These are phyloP conservation scores for Galeruca laticollis DNA, from an alignment of 2,888 invertebrate genomes.

Conservation along the genomic window DNA sequence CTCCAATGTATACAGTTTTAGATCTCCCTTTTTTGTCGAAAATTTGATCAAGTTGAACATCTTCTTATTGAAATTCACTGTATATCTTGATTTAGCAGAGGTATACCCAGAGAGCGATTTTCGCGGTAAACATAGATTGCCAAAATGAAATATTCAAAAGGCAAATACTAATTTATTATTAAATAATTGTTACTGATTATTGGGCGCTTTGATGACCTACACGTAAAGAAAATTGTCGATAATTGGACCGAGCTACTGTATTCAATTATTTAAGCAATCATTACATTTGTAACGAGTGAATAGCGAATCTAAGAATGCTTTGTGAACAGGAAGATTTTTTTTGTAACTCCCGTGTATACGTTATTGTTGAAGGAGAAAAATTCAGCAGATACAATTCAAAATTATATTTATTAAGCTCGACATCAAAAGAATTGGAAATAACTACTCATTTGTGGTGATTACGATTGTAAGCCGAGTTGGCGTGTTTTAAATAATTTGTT, in stretches of 20 bases:
- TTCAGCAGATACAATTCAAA: slow-evolving; percentile 12
- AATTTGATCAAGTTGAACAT: too few relatives aligned
- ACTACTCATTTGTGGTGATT: slow-evolving; percentile 12
- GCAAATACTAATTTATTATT: slow-evolving; percentile 65
- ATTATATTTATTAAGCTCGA: slow-evolving; percentile 17
- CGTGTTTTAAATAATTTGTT: slow-evolving; percentile 15
- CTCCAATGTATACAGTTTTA: too few relatives aligned
- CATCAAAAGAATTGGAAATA: slow-evolving; percentile 20
- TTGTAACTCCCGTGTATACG: not conserved
- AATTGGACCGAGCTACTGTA: slow-evolving; percentile 62
- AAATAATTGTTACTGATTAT: slow-evolving; percentile 63
- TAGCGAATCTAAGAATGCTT: slow-evolving; percentile 37
- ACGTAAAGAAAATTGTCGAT: slow-evolving; percentile 63
- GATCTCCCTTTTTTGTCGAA: too few relatives aligned
- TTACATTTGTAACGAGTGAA: slow-evolving; percentile 48
- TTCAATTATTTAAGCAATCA: slow-evolving; percentile 55
- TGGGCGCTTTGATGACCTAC: slow-evolving; percentile 60
- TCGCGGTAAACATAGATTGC: not conserved
- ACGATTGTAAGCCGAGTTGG: slow-evolving; percentile 4
- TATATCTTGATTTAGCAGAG: too few relatives aligned
- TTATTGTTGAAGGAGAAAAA: slow-evolving; percentile 17
- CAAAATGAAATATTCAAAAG: slow-evolving; percentile 60
- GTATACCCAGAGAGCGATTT: not conserved
- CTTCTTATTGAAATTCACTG: too few relatives aligned
- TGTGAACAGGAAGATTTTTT: slow-evolving; percentile 30